Percentiles rank a stretch among this genome's conserved stretches.
Evolutionary conservation across 1,140 invertebrate genomes (phyloP).

Genomic region (Saccostrea echinata): DNA sequence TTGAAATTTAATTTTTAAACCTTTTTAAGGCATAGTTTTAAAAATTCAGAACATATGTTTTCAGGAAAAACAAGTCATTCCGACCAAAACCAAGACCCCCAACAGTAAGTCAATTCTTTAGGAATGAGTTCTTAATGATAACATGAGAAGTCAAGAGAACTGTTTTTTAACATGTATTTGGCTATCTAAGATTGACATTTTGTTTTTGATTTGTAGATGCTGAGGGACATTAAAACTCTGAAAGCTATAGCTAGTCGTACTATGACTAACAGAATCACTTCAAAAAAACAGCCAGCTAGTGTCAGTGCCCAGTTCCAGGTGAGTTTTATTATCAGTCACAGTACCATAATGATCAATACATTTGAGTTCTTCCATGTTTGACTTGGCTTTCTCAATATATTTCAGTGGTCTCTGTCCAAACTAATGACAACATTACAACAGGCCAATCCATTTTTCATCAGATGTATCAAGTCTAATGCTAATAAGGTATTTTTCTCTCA

Average conservation of each 20-base stretch:
- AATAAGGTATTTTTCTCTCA: slow-evolving; percentile 85
- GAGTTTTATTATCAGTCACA: neutral
- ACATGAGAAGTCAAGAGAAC: neutral
- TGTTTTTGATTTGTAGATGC: slow-evolving; percentile 71
- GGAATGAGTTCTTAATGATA: neutral
- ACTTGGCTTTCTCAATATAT: neutral
- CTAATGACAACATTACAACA: slow-evolving; percentile 96
- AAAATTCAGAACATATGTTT: too few species aligned
- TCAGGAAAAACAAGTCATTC: slow-evolving; percentile 94
- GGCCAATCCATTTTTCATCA: slow-evolving; percentile 97
- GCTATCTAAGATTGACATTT: neutral
- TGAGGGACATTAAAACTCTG: slow-evolving; percentile 94
- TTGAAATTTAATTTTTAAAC: too few species aligned
- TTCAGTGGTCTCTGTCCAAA: slow-evolving; percentile 91
- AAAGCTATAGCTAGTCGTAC: slow-evolving; percentile 88
- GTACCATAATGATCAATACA: too few species aligned
- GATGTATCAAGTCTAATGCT: slow-evolving; percentile 97
- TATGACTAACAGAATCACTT: slow-evolving; percentile 72
- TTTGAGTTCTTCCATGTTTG: too few species aligned
- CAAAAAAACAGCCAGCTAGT: slow-evolving; percentile 90
- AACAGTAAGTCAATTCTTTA: slow-evolving; percentile 67
- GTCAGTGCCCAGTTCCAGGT: slow-evolving; percentile 93
- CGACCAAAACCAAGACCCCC: slow-evolving; percentile 71
- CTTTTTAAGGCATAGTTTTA: too few species aligned
- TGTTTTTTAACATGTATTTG: neutral